Evolutionary conservation across 2,888 invertebrate species (phyloP), one percentile per base, ranked within the genome.

Genomic region (Tenthredo scrophulariae): DNA sequence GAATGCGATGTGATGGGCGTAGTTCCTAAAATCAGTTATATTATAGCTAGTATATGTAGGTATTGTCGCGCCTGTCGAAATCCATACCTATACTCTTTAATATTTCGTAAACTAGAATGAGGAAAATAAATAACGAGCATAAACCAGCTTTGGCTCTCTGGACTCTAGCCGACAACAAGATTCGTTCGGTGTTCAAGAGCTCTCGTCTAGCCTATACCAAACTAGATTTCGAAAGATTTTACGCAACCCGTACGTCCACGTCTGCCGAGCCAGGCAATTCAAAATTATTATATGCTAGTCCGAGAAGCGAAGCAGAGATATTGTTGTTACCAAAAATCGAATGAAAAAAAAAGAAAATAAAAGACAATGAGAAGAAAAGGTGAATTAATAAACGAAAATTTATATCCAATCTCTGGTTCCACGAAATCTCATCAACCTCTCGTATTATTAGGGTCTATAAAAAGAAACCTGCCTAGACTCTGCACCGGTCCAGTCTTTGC

Each of bases 201-300:
- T 54, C 54, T n/a, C 18, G 54, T n/a, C n/a, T n/a, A 54, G 37
- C 7, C 37, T 37, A 37, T 18, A 70, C 33, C 7, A 33, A 70
- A 70, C 80, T 40, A 37, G 22, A 58, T 80, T 80, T 80, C 80
- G 22, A 77, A 54, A 77, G 54, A 50, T 77, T 77, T 77, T 54
- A 77, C 50, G 54, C 50, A 77, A 50, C 77, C 77, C 77, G 62
- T 26, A 1, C 13, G 18, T 70, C 2, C 37, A 7, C 9, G 37
- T 3, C 15, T 46, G 13, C 43, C 0, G 1, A 10, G 43, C 43
- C 43, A 43, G 43, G 43, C 43, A 43, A 43, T 50, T 18, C n/a
- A n/a, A n/a, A n/a, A n/a, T n/a, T 50, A 5, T 50, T 3, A 18
- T 50, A 50, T 0, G 15, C 5, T n/a, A 18, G 50, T 54, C 54